Percentiles rank a stretch among this genome's conserved stretches.
phyloP scores from a whole-genome alignment of 1,140 invertebrate genomes.

The Antheraea mylitta region DNA sequence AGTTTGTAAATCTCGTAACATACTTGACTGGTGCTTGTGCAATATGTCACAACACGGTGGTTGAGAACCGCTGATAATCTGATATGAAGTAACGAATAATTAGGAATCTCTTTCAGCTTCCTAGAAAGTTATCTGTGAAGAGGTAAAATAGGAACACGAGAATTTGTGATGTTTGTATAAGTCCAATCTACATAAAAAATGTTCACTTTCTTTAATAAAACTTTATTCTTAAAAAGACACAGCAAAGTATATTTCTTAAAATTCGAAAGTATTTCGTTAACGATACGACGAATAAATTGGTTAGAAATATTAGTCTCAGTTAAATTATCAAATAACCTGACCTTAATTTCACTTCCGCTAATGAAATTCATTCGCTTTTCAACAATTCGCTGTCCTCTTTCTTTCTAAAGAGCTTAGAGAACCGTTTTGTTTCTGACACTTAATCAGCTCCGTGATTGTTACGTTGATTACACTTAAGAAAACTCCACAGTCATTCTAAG shows the following conservation, averaged over 20 bases:
- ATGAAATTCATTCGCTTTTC: conserved; percentile 50
- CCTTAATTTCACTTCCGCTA: conserved; percentile 45
- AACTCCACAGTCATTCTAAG: conserved; percentile 2
- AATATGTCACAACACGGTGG: no score
- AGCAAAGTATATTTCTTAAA: not conserved
- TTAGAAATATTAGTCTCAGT: conserved; percentile 29
- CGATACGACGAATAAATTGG: conserved; percentile 26
- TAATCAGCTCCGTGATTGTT: conserved; percentile 33
- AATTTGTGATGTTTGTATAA: not conserved
- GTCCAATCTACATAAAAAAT: no score
- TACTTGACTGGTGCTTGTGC: no score
- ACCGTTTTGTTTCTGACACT: conserved; percentile 39
- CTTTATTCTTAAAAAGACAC: no score
- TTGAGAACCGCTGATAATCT: no score
- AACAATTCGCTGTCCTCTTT: conserved; percentile 42
- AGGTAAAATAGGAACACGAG: no score
- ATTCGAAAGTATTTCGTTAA: not conserved
- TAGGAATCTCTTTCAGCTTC: no score
- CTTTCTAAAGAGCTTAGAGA: conserved; percentile 27
- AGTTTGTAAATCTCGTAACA: no score
- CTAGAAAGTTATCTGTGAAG: no score
- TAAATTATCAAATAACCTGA: conserved; percentile 36
- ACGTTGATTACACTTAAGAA: conserved; percentile 25
- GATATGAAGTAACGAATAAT: no score
- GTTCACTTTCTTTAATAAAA: no score